Evolutionary conservation across 2,113 vertebrate genomes (phyloP), one percentile per base, ranked within the genome.

Genomic region (Heterocephalus glaber): DNA sequence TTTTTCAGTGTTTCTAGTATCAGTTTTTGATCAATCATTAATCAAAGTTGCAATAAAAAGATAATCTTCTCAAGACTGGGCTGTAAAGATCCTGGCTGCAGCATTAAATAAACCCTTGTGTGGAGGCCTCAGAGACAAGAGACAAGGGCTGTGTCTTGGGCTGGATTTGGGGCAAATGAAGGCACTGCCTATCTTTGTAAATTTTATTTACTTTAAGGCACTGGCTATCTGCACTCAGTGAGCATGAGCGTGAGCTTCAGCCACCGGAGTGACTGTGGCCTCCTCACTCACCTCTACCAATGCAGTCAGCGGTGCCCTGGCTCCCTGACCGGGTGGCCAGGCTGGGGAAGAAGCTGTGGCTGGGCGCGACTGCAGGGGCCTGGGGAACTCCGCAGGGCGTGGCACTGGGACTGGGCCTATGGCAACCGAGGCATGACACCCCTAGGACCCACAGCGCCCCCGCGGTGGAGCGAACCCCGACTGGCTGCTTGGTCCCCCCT

Each of bases 11-110:
- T 93, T 93, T 93, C 96, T 88, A 93, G 84, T 90, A 97, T 96
- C 96, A 90, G 85, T 44, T 93, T 97, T 90, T 92, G 95, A 97
- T 96, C 94, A 98, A 98, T 98, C 97, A 98, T 97, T 98, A 98
- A 97, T 97, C 89, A 96, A 94, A 96, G 65, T 79, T 92, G 97
- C 87, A 97, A 95, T 98, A 98, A 98, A 98, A 96, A 90, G 95
- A 74, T 95, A 97, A 97, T 96, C 90, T 94, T 95, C 85, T 96
- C 65, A 63, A 81, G 83, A 89, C 74, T 58, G 35, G 70, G 92
- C 88, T 95, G 22, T 96, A 97, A 98, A 96, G 86, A 65, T 82
- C 85, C 92, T 26, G 68, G 38, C 77, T 70, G n/a, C 80, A 95
- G 89, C n/a, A 63, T 95, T 92, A 95, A 92, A 89, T 72, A 88